phyloP scores from a whole-genome alignment of 1,140 invertebrate genomes.

The Triops cancriformis region DNA sequence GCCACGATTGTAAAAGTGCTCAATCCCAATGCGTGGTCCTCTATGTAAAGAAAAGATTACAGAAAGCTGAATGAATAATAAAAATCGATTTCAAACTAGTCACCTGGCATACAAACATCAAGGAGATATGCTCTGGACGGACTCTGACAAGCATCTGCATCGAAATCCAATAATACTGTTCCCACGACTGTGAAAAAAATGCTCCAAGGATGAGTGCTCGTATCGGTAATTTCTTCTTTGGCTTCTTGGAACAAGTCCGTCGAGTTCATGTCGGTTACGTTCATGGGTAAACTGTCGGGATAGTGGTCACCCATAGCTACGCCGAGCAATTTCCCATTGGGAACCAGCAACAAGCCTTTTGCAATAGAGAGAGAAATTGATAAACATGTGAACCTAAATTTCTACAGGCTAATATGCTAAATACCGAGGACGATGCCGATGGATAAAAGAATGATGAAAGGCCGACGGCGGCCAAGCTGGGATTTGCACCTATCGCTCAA shows the following conservation, averaged over 20 bases:
- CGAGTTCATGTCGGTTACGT: not conserved
- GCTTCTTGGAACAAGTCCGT: not conserved
- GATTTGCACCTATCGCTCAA: slow-evolving; percentile 79
- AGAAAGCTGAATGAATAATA: not conserved
- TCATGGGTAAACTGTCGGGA: slow-evolving; percentile 8
- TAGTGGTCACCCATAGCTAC: slow-evolving; percentile 63
- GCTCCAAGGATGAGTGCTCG: slow-evolving; percentile 61
- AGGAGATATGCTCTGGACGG: slow-evolving; percentile 84
- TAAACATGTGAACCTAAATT: not conserved
- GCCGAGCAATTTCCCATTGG: slow-evolving; percentile 79
- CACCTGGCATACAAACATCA: slow-evolving; percentile 80
- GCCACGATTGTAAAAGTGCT: slow-evolving; percentile 96
- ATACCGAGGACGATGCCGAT: slow-evolving; percentile 79
- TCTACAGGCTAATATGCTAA: slow-evolving; percentile 21
- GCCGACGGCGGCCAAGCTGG: slow-evolving; percentile 69
- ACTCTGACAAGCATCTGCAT: slow-evolving; percentile 91
- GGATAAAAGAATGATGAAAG: slow-evolving; percentile 82
- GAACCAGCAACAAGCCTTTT: slow-evolving; percentile 72
- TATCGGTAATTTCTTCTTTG: slow-evolving; percentile 21
- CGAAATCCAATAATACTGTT: slow-evolving; percentile 87
- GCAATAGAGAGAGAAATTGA: not conserved
- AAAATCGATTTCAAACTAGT: slow-evolving; percentile 29
- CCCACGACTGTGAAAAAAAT: slow-evolving; percentile 87
- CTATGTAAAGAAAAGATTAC: slow-evolving; percentile 38
- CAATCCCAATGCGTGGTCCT: slow-evolving; percentile 83